phyloP scores from a whole-genome alignment of 2,888 invertebrate genomes.

The Apeira syringaria region DNA sequence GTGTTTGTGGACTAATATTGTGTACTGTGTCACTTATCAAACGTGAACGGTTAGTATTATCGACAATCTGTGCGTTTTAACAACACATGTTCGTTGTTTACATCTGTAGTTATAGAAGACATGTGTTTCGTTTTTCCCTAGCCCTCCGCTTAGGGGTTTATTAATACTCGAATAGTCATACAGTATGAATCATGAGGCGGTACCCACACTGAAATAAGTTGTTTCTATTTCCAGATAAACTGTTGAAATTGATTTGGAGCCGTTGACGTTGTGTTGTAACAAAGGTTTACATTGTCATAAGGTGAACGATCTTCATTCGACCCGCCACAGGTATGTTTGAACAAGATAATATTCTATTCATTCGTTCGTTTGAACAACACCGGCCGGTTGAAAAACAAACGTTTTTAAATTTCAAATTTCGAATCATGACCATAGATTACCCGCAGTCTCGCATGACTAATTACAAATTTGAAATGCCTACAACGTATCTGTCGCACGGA shows the following conservation, averaged over 20 bases:
- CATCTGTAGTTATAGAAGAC: slow-evolving; percentile 64
- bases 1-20: slow-evolving; percentile 72
- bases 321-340: slow-evolving; percentile 72
- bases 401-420: slow-evolving; percentile 44
- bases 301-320: slow-evolving; percentile 75
- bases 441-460: slow-evolving; percentile 54
- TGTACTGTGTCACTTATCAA: slow-evolving; percentile 64
- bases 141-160: slow-evolving; percentile 60
- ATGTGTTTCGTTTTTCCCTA: slow-evolving; percentile 63
- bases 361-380: slow-evolving; percentile 20
- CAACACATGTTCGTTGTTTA: slow-evolving; percentile 70
- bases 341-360: slow-evolving; percentile 52
- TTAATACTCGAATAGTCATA: slow-evolving; percentile 63
- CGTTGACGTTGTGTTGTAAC: slow-evolving; percentile 75
- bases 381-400: slow-evolving; percentile 41
- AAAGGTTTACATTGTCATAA: slow-evolving; percentile 76
- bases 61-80: slow-evolving; percentile 24
- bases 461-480: slow-evolving; percentile 61
- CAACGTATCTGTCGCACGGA: slow-evolving; percentile 57
- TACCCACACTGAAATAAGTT: slow-evolving; percentile 71
- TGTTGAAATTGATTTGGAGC: slow-evolving; percentile 75
- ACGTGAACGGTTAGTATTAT: slow-evolving; percentile 72
- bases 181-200: slow-evolving; percentile 64
- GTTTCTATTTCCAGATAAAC: slow-evolving; percentile 82
- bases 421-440: slow-evolving; percentile 46